Conservation (phyloP, 2,888 invertebrate species). For the Agrotis clavis region DNA sequence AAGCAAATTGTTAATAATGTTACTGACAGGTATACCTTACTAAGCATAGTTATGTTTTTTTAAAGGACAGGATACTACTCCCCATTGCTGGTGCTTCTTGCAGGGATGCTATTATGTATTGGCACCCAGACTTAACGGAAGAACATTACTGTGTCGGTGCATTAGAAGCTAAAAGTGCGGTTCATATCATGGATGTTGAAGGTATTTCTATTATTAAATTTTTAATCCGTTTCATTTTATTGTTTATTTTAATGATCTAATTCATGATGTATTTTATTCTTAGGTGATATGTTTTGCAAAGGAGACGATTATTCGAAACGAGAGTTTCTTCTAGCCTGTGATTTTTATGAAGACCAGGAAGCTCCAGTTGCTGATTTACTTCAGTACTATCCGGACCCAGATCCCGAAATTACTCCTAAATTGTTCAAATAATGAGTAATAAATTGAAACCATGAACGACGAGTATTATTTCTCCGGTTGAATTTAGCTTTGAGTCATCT, state of each 20-base stretch:
- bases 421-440: constrained; percentile 66
- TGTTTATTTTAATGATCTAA: no score
- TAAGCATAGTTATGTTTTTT: neutral
- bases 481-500: neutral
- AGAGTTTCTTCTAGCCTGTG: constrained; percentile 86
- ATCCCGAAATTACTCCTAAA: constrained; percentile 84
- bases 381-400: constrained; percentile 88
- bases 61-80: constrained; percentile 84
- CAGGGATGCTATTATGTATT: constrained; percentile 88
- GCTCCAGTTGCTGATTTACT: constrained; percentile 87
- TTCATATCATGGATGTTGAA: constrained; percentile 86
- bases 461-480: neutral
- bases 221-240: neutral
- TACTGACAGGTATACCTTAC: neutral
- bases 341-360: constrained; percentile 89
- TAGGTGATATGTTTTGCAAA: constrained; percentile 88
- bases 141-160: constrained; percentile 89
- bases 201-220: constrained; percentile 68
- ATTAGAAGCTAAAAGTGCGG: constrained; percentile 83
- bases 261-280: constrained; percentile 35
- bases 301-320: constrained; percentile 89
- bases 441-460: neutral
- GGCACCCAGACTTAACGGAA: constrained; percentile 87
- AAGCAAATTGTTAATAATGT: neutral
- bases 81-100: constrained; percentile 87